Base-by-base conservation (phyloP, 2,888 invertebrate genomes). In the Cataglyphis cursor region DNA sequence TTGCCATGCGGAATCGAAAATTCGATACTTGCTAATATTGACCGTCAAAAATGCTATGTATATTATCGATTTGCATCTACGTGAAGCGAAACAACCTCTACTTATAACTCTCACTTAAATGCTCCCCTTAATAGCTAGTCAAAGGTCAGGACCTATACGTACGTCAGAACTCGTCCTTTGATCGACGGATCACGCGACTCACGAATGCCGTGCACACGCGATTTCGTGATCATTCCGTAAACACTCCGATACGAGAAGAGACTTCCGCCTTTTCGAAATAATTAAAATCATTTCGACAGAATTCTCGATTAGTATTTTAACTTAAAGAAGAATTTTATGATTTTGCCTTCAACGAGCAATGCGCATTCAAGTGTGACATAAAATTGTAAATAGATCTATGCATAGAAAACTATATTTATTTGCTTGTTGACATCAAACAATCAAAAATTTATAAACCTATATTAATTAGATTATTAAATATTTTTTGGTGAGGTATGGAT, bases 101-200 rank as follows among this genome's bases (percentile, higher is more conserved):
- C 54, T 57, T 66, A 54, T 61, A 28, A 66, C 54, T 66, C 76
- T 61, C 41, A 38, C 76, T 57, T 66, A 41, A 76, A 76, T 38
- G 15, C 54, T 76, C 57, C n/a, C 66, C 57, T 66, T 38, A 66
- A 76, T 66, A 57, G 66, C 66, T 66, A 41, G 76, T 57, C 76
- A 76, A 76, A 66, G 76, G 76, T 76, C 76, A 66, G n/a, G 21
- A 57, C 41, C 54, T 57, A n/a, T 28, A 76, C 41, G 15, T 24
- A 76, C 41, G 54, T 66, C 65, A 54, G 65, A 18, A 75, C 28
- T 74, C 64, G 75, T 75, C 64, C 64, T 75, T 76, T 76, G 41
- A n/a, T 80, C 80, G 72, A n/a, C 38, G 73, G 6, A 64, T 74
- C 81, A 81, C 81, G 81, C 70, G 44, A 81, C 28, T 61, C 48